These are phyloP conservation scores for Tyria jacobaeae DNA, from an alignment of 2,888 invertebrate genomes.

Conservation along the genomic window DNA sequence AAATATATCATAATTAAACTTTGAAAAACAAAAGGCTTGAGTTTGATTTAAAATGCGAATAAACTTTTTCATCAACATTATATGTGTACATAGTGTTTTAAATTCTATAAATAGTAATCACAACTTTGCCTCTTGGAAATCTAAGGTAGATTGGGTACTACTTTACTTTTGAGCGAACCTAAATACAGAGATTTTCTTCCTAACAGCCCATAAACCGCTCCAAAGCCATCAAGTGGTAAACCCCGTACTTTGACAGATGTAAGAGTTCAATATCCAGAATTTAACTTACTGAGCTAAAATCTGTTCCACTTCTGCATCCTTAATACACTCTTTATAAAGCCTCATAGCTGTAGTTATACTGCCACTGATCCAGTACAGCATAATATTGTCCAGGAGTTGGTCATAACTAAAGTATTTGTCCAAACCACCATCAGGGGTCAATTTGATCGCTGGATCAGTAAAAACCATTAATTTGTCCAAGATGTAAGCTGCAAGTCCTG, in stretches of 20 bases:
- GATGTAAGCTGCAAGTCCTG: slow-evolving; percentile 94
- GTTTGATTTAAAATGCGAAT: too few species aligned
- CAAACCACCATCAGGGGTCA: slow-evolving; percentile 88
- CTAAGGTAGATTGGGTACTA: too few species aligned
- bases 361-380: slow-evolving; percentile 85
- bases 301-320: slow-evolving; percentile 58
- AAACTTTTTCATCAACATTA: too few species aligned
- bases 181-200: too few species aligned
- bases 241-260: background rate
- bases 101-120: too few species aligned
- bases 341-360: slow-evolving; percentile 81
- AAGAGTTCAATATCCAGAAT: background rate
- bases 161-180: too few species aligned
- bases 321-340: slow-evolving; percentile 88
- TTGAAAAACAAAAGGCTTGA: too few species aligned
- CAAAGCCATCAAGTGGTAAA: background rate
- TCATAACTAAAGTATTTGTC: slow-evolving; percentile 65
- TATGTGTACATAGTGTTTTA: too few species aligned
- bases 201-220: too few species aligned
- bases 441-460: slow-evolving; percentile 86
- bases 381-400: slow-evolving; percentile 82
- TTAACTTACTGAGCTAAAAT: slow-evolving; percentile 72
- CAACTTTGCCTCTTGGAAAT: too few species aligned
- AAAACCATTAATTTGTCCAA: slow-evolving; percentile 93
- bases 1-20: too few species aligned